Base-by-base conservation (phyloP, 2,113 vertebrate genomes). In the Scomber japonicus region DNA sequence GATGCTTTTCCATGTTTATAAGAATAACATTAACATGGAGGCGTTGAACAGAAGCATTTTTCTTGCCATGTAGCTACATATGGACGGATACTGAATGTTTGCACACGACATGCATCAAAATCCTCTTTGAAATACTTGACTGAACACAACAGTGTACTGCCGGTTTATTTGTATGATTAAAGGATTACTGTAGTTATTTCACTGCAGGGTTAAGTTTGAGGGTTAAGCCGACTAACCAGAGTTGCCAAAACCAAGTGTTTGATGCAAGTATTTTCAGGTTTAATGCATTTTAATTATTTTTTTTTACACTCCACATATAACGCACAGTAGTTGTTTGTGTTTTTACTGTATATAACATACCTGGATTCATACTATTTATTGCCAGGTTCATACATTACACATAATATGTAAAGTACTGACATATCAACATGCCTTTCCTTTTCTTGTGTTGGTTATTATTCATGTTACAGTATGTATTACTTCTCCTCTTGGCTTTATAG, bases 51-150 rank as follows among this genome's bases (percentile, higher is more conserved):
- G 24, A 27, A 27, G 24, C n/a, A 0, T n/a, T 68, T 71, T 31
- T 81, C 51, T 65, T 61, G 7, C 40, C 30, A 10, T 45, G 21
- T 65, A n/a, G n/a, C n/a, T n/a, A 57, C 66, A 75, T 88, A 80
- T 75, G 80, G 57, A 54, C 35, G 72, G 53, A 82, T 56, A 46
- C 17, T 60, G 62, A 67, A 67, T 74, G 78, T 82, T 82, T 86
- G 59, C 63, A 53, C 17, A 17, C 27, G 75, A 21, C 3, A 4
- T 60, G 7, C 10, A 19, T 31, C 14, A 46, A 51, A 68, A 66
- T 70, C 64, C 84, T 77, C 31, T 85, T 24, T 4, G 21, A 62
- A 11, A 24, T 19, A 24, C 30, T 21, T 40, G 54, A 73, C 35
- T 35, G 24, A 78, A 62, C 30, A 66, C 48, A 49, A 49, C 51